Percentiles rank a stretch among this genome's conserved stretches.
Evolutionary conservation across 2,113 vertebrate genomes (phyloP).

Genomic region (Nycticebus coucang): DNA sequence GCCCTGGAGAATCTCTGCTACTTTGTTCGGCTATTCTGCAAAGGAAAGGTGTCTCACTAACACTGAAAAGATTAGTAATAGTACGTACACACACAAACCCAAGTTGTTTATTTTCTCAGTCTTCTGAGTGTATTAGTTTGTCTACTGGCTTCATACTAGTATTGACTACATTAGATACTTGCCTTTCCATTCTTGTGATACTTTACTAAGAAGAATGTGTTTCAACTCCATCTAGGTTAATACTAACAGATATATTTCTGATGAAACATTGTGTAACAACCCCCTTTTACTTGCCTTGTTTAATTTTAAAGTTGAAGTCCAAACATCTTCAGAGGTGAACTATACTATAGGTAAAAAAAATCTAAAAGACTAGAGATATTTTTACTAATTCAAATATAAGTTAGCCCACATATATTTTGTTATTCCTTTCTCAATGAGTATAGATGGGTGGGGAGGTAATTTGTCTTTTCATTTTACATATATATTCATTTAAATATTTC

Average conservation of each 20-base stretch:
- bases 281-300: slow-evolving; percentile 16
- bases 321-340: not conserved
- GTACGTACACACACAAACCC: not conserved
- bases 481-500: slow-evolving; percentile 36
- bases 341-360: not conserved
- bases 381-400: not conserved
- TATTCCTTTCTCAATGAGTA: slow-evolving; percentile 10
- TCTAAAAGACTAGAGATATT: not conserved
- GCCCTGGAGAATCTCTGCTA: not conserved
- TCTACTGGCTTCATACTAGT: too few relatives aligned
- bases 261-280: slow-evolving; percentile 10
- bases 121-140: too few relatives aligned
- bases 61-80: not conserved
- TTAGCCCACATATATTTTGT: slow-evolving; percentile 9
- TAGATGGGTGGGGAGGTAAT: not conserved
- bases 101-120: not conserved
- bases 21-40: not conserved
- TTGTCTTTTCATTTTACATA: not conserved
- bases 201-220: too few relatives aligned
- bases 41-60: not conserved
- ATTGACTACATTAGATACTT: too few relatives aligned
- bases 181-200: too few relatives aligned
- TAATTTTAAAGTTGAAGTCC: slow-evolving; percentile 28
- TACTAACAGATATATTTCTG: not conserved
- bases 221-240: too few relatives aligned